These are phyloP conservation scores for Leiothrix lutea DNA, from an alignment of 2,113 vertebrate species.

Conservation along the genomic window DNA sequence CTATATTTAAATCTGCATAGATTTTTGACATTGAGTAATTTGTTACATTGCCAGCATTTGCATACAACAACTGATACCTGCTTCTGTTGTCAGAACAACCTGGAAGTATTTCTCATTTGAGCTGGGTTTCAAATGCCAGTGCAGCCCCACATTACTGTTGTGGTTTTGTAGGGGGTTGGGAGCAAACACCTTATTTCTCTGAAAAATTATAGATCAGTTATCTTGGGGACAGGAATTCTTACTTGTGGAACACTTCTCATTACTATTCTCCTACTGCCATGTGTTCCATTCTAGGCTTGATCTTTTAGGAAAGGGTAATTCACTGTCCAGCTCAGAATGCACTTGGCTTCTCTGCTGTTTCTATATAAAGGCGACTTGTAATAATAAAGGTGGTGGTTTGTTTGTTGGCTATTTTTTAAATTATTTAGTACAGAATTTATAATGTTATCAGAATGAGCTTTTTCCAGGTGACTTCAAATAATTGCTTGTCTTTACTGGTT, in stretches of 20 bases:
- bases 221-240: background rate
- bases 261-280: background rate
- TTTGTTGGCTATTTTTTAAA: background rate
- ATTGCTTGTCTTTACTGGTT: background rate
- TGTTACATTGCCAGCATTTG: background rate
- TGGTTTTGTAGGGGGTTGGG: background rate
- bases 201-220: background rate
- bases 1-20: background rate
- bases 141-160: background rate
- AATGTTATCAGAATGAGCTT: background rate
- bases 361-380: background rate
- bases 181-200: background rate
- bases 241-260: background rate
- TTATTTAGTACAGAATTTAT: background rate
- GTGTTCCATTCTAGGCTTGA: background rate
- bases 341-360: background rate
- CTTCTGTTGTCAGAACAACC: background rate
- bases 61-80: background rate
- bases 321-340: background rate
- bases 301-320: background rate
- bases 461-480: background rate
- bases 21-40: background rate
- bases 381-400: background rate
- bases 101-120: background rate
- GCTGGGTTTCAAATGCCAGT: background rate